Evolutionary conservation across 2,797 vertebrate species (phyloP).

Genomic region (Notolepis coatsorum): DNA sequence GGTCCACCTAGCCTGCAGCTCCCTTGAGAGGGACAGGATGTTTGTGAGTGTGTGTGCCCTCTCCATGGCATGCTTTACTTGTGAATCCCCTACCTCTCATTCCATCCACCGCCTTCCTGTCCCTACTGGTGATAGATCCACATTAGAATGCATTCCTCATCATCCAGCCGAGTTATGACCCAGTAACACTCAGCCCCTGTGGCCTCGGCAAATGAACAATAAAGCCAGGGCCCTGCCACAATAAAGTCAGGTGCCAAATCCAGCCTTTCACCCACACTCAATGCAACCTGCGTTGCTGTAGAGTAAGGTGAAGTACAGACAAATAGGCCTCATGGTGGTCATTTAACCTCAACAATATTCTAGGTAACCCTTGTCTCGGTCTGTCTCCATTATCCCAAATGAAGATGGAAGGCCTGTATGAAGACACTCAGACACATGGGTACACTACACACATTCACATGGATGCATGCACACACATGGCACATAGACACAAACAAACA

Average conservation of each 20-base stretch:
- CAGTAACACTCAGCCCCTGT: constrained; percentile 78
- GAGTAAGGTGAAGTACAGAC: constrained; percentile 53
- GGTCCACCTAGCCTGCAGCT: constrained; percentile 30
- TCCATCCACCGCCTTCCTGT: constrained; percentile 49
- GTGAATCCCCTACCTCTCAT: constrained; percentile 53
- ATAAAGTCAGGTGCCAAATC: constrained; percentile 62
- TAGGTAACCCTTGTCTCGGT: constrained; percentile 22
- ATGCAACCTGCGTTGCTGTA: constrained; percentile 19
- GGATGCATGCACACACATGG: constrained; percentile 20
- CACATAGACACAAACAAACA: neutral
- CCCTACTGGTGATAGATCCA: constrained; percentile 62
- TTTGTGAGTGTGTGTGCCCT: constrained; percentile 40
- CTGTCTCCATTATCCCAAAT: constrained; percentile 19
- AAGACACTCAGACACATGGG: constrained; percentile 18
- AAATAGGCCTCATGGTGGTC: constrained; percentile 49
- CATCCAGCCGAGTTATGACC: constrained; percentile 78
- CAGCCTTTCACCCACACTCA: constrained; percentile 37
- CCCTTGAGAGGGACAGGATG: constrained; percentile 10
- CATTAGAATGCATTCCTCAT: constrained; percentile 81
- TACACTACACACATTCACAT: constrained; percentile 42
- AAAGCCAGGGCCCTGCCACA: constrained; percentile 73
- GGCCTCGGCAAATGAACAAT: constrained; percentile 79
- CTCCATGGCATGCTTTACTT: too few species aligned
- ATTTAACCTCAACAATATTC: constrained; percentile 58
- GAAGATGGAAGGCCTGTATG: constrained; percentile 43